phyloP scores from a whole-genome alignment of 1,140 invertebrate genomes.

The Bombus confusus region DNA sequence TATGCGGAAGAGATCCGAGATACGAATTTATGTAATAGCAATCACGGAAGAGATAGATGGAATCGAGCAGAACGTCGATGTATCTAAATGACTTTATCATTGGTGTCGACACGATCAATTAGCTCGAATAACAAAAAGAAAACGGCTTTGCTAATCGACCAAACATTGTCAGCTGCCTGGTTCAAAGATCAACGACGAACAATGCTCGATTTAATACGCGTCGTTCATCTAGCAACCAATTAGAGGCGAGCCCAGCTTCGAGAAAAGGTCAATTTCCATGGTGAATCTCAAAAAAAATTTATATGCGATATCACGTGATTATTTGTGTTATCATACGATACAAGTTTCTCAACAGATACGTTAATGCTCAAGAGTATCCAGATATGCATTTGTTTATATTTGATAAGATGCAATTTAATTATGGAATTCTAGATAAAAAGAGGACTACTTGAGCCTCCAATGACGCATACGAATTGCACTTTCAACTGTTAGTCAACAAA shows the following conservation, averaged over 20 bases:
- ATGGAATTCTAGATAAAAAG: no score
- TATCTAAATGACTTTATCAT: background rate
- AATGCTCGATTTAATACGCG: background rate
- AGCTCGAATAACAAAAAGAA: background rate
- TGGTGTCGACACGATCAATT: background rate
- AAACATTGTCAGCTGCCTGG: background rate
- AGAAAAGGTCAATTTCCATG: background rate
- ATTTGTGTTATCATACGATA: background rate
- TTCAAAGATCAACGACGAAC: conserved; percentile 32
- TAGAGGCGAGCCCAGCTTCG: background rate
- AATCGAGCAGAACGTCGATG: background rate
- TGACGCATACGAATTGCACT: no score
- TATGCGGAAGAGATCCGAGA: background rate
- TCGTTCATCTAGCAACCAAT: background rate
- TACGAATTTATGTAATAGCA: conserved; percentile 13
- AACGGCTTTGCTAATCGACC: background rate
- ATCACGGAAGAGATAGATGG: background rate
- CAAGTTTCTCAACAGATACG: background rate
- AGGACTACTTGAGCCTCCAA: no score
- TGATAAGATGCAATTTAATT: no score
- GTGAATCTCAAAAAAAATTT: background rate
- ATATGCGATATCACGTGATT: no score
- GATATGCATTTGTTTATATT: no score
- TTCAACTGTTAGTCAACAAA: no score
- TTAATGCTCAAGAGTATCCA: no score